Conservation (phyloP, 2,797 vertebrate genomes). For the Bothrops alternatus region DNA sequence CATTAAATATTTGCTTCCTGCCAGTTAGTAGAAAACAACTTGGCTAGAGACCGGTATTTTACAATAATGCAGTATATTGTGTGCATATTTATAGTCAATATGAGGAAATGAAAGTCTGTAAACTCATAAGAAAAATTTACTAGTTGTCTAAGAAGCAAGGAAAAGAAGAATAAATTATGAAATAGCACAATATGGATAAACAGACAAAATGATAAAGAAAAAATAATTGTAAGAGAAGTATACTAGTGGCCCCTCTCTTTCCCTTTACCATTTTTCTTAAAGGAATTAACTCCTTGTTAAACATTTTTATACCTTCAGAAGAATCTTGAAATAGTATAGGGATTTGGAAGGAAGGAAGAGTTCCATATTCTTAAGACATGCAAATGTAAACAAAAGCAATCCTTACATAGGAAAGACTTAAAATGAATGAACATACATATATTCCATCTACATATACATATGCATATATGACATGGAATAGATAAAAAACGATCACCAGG, state of each 20-base stretch:
- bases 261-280: background rate
- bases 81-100: conserved; percentile 14
- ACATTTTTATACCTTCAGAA: background rate
- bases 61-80: conserved; percentile 29
- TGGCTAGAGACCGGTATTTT: conserved; percentile 15
- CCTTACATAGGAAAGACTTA: background rate
- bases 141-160: background rate
- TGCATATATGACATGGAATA: no score
- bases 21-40: conserved; percentile 3
- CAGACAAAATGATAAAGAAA: background rate
- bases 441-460: no score
- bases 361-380: background rate
- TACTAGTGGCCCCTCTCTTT: background rate
- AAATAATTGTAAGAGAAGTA: background rate
- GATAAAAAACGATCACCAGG: no score
- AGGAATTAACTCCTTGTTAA: background rate
- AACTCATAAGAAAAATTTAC: conserved; percentile 17
- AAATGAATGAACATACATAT: background rate
- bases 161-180: conserved; percentile 14
- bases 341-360: background rate
- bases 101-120: conserved; percentile 22
- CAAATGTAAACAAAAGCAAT: background rate
- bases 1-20: conserved; percentile 30
- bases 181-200: background rate
- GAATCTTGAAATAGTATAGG: background rate